Evolutionary conservation across 2,888 invertebrate species (phyloP), one percentile per base, ranked within the genome.

Genomic region (Agrypnus murinus): DNA sequence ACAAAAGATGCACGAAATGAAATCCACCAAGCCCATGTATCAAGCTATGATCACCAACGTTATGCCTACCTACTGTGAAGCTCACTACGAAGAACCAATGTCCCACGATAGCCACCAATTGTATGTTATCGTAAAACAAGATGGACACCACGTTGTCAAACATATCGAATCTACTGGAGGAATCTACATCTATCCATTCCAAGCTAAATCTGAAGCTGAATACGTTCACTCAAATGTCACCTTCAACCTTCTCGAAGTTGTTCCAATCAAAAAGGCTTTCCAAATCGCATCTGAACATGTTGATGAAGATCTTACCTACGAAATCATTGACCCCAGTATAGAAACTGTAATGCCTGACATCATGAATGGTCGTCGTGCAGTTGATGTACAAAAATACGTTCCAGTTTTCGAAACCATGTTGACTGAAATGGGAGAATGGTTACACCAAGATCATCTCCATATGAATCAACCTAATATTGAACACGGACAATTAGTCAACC

Each of bases 181-280:
- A 7, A 72, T 82, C n/a, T 76, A 75, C 50, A 75, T 78, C 34
- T 74, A 77, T 53, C 81, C 81, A 10, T 78, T 77, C 17, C 74
- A 74, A 65, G 81, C 76, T 0, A 69, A 79, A 45, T 77, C 79
- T 7, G 84, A 85, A 40, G 80, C 82, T 60, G 84, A 85, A 55
- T 83, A 83, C 48, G 75, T 86, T 15, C 75, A 80, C 65, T 84
- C 84, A 5, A 86, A 86, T 70, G 85, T 86, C 80, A 84, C 84
- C 19, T 79, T 87, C 46, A 68, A 80, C 4, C 75, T 86, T 15
- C 73, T 80, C 10, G 73, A 77, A 4, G 66, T 79, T 1, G 73
- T 76, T 0, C 65, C 80, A 0, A 62, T 76, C 6, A 62, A 75
- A 6, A 76, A 79, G 12, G 72, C 74, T 40, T 58, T 77, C n/a